These are phyloP conservation scores for Trichomalopsis sarcophagae DNA, from an alignment of 1,140 invertebrate species.

Conservation along the genomic window DNA sequence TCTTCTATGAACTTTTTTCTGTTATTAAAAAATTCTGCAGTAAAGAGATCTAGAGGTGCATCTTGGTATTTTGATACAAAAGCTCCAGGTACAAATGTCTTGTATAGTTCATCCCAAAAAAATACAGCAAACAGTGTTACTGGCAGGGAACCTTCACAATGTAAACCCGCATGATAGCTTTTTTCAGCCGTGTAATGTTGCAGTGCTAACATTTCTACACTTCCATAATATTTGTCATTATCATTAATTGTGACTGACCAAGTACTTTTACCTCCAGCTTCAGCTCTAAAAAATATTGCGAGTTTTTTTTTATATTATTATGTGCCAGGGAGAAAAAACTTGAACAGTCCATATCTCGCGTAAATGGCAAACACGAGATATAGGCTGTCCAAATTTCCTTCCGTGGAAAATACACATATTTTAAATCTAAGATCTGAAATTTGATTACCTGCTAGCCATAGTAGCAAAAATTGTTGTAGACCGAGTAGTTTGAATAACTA, in stretches of 20 bases:
- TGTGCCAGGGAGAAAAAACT: no score
- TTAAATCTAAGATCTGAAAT: conserved; percentile 27
- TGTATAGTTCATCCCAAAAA: conserved; percentile 87
- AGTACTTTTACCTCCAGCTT: conserved; percentile 58
- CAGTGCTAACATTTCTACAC: conserved; percentile 65
- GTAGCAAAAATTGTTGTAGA: conserved; percentile 54
- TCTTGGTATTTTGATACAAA: conserved; percentile 82
- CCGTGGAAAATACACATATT: neutral
- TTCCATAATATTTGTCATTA: conserved; percentile 56
- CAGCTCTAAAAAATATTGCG: conserved; percentile 49
- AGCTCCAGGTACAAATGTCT: conserved; percentile 77
- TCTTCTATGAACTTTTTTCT: conserved; percentile 77
- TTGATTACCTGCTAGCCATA: conserved; percentile 57
- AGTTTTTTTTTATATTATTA: neutral
- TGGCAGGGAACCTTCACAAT: conserved; percentile 83
- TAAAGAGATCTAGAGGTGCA: conserved; percentile 82
- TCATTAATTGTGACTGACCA: conserved; percentile 58
- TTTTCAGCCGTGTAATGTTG: conserved; percentile 58
- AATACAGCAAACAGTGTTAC: conserved; percentile 80
- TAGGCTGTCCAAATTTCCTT: no score
- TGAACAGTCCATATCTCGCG: no score
- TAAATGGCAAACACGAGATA: no score
- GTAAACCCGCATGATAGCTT: conserved; percentile 73
- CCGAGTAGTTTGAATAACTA: neutral
- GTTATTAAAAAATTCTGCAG: conserved; percentile 78